Evolutionary conservation across 2,888 invertebrate species (phyloP), one percentile per base, ranked within the genome.

Genomic region (Horisme vitalbata): DNA sequence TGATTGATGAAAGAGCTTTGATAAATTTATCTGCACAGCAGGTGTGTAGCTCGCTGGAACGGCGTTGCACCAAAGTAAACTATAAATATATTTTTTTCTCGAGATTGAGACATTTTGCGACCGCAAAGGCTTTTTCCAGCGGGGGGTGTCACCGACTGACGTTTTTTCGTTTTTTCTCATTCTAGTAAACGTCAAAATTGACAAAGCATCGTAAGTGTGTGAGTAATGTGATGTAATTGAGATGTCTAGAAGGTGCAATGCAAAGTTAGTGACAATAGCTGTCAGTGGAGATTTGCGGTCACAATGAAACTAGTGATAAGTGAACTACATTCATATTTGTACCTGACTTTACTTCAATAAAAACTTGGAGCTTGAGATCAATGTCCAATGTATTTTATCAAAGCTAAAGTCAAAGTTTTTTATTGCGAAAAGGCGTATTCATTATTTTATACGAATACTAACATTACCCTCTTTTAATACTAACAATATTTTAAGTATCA

Each of bases 81-180:
- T 68, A 70, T 71, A 74, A 67, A 67, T 63, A 52, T 59, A 54
- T 75, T 79, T 82, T 81, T 77, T 68, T 59, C 21, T 68, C 63
- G 63, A 74, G 78, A 84, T 85, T 83, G 84, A 86, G 83, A 83
- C 81, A 74, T 83, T 81, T 78, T 79, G 76, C 65, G 70, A 85
- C 88, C 87, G 86, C 87, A 88, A 86, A 81, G 75, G 68, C 64
- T 61, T 61, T 60, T 64, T 68, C 50, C 84, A 75, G 77, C 79
- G 70, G 87, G 84, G 87, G 85, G 81, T 71, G 57, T 54, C 57
- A 57, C 70, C 75, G 77, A 75, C 72, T 72, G 70, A 71, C 66
- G 63, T 41, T 61, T 63, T 65, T n/a, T n/a, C n/a, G n/a, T n/a
- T 74, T 69, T 77, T 75, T 6, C 71, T 62, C 61, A 51, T 58